Evolutionary conservation across 2,888 invertebrate species (phyloP).

Genomic region (Agriopis marginaria): DNA sequence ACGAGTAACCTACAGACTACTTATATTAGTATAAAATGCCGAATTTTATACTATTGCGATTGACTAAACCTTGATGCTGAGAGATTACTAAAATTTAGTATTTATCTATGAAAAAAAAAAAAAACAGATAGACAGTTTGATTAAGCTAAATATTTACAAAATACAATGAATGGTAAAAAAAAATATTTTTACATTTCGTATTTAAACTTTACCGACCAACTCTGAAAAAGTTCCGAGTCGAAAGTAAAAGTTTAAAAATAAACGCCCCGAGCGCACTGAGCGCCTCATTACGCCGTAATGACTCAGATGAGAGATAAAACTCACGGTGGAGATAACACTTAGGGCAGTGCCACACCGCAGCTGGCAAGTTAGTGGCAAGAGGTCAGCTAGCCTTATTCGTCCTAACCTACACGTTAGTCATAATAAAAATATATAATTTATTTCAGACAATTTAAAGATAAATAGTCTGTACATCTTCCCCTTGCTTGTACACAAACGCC

Average conservation of each 20-base stretch:
- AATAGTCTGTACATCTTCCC: no score
- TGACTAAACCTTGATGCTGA: no score
- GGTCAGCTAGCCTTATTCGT: not conserved
- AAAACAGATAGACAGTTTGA: not conserved
- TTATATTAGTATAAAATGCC: no score
- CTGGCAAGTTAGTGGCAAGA: not conserved
- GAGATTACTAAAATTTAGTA: no score
- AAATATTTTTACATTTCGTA: conserved; percentile 2
- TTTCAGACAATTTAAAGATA: no score
- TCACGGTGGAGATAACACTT: conserved; percentile 19
- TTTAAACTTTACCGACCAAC: conserved; percentile 4
- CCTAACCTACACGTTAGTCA: no score
- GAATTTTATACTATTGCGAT: no score
- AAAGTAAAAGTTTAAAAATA: conserved; percentile 36
- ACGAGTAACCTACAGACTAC: no score
- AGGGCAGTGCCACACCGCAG: not conserved
- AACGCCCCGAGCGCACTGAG: conserved; percentile 28
- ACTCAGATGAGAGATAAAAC: conserved; percentile 36
- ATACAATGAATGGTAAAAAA: not conserved
- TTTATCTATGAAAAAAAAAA: not conserved
- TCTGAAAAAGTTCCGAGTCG: conserved; percentile 16
- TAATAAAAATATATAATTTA: no score
- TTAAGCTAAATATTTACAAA: not conserved
- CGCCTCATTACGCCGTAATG: conserved; percentile 38
- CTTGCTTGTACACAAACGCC: no score